Base-by-base conservation (phyloP, 2,797 vertebrate species). In the Periparus ater region DNA sequence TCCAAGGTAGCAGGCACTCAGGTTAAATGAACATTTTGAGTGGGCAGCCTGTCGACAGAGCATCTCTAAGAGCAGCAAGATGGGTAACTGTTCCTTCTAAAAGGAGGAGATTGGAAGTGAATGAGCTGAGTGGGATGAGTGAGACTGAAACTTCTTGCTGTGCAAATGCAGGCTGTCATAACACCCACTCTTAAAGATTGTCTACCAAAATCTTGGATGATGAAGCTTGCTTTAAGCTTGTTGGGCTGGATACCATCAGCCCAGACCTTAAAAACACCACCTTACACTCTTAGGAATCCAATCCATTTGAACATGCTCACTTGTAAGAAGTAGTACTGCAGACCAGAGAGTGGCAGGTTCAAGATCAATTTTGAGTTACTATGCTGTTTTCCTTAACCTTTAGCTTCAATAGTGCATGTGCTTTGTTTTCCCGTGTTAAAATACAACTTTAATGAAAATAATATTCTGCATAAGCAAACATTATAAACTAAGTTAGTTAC, bases 41-140 rank as follows among this genome's bases (percentile, higher is more conserved):
- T 90, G 61, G 76, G 82, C 17, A 78, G 70, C 44, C 83, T 78
- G 70, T 78, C 5, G 57, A 84, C 54, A 90, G 70, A 93, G 25
- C 19, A 70, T 44, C 79, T 89, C 66, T 65, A 66, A 88, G 54
- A 94, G 79, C 71, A 21, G 14, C 87, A 92, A 73, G 79, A 73
- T 77, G 79, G 36, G 51, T 91, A 93, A 89, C 85, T 67, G 48
- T 60, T 91, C 61, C 81, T 94, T 88, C 85, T 74, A 76, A 86
- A 94, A 91, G 27, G 18, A 86, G 67, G 18, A 92, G 54, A 62
- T 6, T 76, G 88, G 65, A 81, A 84, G 53, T 80, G 75, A 95
- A 90, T 71, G 73, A 93, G 79, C 51, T 88, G 91, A 91, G 91
- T 94, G 89, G 96, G 91, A 96, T 76, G 89, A 89, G 86, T 92